Evolutionary conservation across 2,888 invertebrate species (phyloP), one percentile per base, ranked within the genome.

Genomic region (Nebria brevicollis): DNA sequence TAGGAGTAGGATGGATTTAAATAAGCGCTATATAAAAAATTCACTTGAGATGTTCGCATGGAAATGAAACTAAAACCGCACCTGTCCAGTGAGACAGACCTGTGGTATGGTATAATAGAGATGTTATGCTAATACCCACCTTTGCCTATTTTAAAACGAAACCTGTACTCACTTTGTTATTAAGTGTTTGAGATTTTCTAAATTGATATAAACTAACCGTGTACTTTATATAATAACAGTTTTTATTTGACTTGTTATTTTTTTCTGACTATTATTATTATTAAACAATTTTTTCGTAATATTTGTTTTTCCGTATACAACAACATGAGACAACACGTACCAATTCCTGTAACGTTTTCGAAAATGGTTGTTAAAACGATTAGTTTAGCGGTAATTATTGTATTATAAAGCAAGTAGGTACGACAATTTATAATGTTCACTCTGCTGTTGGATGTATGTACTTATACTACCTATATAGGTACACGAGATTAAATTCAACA

Each of bases 151-250:
- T 81, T 81, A 81, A 77, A 70, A 41, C 72, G 65, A 81, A 82
- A 82, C 65, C 82, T 84, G 82, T 84, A 73, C 65, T 66, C 78
- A 78, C 41, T 85, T 86, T 84, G 85, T 86, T 86, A 87, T 87
- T 87, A 87, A 85, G 86, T 85, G 85, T 85, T 86, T 85, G 85
- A 86, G 87, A 87, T 88, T 86, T 84, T 85, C 84, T 85, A 87
- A 88, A 88, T 87, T 88, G 87, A 87, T 87, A 87, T 86, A 86
- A 86, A 85, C 86, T 84, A 85, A 86, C 86, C 86, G 86, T 85
- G 85, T 84, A 85, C 84, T 85, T 86, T 84, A 82, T 83, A 83
- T 86, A 87, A 88, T 88, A 84, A 87, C 85, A 84, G 86, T 86
- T 85, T 86, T 87, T 86, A 86, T 78, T 72, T 43, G 64, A 20